These are phyloP conservation scores for Artibeus lituratus DNA, from an alignment of 2,797 vertebrate species.

Conservation along the genomic window DNA sequence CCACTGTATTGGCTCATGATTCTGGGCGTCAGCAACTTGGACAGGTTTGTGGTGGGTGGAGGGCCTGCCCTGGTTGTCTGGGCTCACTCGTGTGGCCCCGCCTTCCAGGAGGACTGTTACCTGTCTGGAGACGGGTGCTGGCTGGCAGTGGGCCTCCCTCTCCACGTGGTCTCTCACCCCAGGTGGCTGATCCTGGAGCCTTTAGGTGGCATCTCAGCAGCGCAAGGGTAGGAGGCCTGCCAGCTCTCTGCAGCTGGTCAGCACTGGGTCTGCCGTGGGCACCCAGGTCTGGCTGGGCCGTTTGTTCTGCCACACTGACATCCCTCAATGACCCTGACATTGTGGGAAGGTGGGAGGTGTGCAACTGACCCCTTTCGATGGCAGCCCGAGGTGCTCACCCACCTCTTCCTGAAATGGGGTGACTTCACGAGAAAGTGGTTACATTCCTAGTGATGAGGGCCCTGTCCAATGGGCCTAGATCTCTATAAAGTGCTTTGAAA, in stretches of 20 bases:
- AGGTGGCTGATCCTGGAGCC: background rate
- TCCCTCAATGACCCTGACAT: background rate
- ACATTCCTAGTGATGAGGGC: background rate
- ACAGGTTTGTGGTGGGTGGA: background rate
- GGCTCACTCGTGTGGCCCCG: background rate
- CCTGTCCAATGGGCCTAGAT: background rate
- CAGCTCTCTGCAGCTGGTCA: background rate
- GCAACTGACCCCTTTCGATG: background rate
- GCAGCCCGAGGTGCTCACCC: background rate
- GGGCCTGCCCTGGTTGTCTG: background rate
- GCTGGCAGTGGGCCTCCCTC: background rate
- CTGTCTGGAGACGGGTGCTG: background rate
- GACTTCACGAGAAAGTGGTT: background rate
- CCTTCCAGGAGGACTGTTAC: background rate
- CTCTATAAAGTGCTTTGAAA: background rate
- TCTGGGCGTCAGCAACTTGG: background rate
- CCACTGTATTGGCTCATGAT: background rate
- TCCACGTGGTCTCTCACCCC: background rate
- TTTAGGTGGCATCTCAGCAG: background rate
- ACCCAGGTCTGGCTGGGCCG: background rate
- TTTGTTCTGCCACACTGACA: background rate
- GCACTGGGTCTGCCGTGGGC: fast-evolving
- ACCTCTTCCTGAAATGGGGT: background rate
- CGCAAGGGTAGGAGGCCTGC: too few species aligned
- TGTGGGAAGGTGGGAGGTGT: background rate